Evolutionary conservation across 2,888 invertebrate genomes (phyloP), one percentile per base, ranked within the genome.

Genomic region (Archips xylosteana): DNA sequence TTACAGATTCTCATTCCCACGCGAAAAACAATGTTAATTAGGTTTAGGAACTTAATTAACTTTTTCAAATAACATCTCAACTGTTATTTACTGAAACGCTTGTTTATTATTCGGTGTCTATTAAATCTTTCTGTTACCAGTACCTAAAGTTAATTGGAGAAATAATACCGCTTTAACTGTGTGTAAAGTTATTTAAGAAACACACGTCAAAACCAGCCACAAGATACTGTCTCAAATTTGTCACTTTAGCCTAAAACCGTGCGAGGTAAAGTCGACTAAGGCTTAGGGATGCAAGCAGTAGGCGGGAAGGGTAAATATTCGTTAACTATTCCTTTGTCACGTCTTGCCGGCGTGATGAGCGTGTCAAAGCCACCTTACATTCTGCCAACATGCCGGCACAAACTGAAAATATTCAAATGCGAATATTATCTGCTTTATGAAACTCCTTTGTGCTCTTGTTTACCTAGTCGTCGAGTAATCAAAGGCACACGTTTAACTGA

Each of bases 261-360:
- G 63, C 13, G 57, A 42, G 57, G n/a, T 47, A 39, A 67, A 23
- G 42, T 15, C 39, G 36, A 13, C 47, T 32, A 49, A 69, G 65
- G 69, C 60, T 69, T 65, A 74, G 60, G 60, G 59, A 65, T 65
- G 68, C 73, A 65, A 57, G 69, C 75, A 77, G 81, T 81, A 82
- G 81, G 79, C 76, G 80, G 79, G 79, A 75, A 76, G 76, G 77
- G 83, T 80, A 87, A 87, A 88, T 85, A 87, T 89, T 89, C 87
- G 87, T 89, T 88, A 91, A 90, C 90, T 87, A 91, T 90, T 89
- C 89, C 89, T 89, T 89, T 90, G 89, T 88, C 83, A 80, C 81
- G 76, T 81, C 80, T 81, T 82, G 85, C 81, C 83, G 78, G 77
- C 78, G 82, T 85, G 89, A 87, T 82, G 84, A 85, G 83, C 81